A percentile compares a stretch with the other conserved stretches of the same genome.
These are phyloP conservation scores for Eupithecia subfuscata DNA, from an alignment of 2,888 invertebrate species.

Conservation along the genomic window DNA sequence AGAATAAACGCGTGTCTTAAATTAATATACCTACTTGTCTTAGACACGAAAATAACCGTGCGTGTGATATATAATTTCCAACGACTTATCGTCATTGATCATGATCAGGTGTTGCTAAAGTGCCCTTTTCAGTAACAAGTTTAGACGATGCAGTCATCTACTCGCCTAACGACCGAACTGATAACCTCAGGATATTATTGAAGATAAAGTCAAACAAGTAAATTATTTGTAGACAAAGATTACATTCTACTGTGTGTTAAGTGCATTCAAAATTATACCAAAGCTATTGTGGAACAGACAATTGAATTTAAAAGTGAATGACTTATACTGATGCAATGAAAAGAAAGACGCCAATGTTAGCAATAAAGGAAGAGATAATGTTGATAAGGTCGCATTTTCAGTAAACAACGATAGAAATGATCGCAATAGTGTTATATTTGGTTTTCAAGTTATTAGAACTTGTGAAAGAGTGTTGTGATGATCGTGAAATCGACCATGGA, in stretches of 20 bases:
- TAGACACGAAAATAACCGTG: neutral
- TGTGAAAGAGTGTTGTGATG: conserved; percentile 45
- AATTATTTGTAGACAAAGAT: conserved; percentile 51
- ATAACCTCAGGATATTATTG: conserved; percentile 68
- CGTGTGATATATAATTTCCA: neutral
- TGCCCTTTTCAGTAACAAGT: conserved; percentile 63
- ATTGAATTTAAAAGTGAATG: conserved; percentile 37
- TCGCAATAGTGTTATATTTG: conserved; percentile 68
- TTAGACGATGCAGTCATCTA: conserved; percentile 54
- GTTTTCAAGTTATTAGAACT: conserved; percentile 66
- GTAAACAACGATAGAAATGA: conserved; percentile 59
- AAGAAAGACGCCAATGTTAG: conserved; percentile 54
- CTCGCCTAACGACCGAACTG: conserved; percentile 49
- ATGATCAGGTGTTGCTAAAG: neutral
- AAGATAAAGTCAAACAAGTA: conserved; percentile 48
- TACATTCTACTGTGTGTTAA: conserved; percentile 53
- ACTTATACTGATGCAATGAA: conserved; percentile 56
- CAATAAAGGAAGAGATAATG: conserved; percentile 38
- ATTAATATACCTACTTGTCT: neutral
- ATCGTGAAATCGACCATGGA: conserved; percentile 4
- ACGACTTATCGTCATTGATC: conserved; percentile 44
- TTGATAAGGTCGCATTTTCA: conserved; percentile 33
- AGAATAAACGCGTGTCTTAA: conserved; percentile 52
- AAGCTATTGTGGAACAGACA: conserved; percentile 35
- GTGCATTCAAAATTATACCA: conserved; percentile 44